Percentiles rank a stretch among this genome's conserved stretches.
Conservation (phyloP, 2,888 invertebrate species). For the Xestoiulus laeticollis region DNA sequence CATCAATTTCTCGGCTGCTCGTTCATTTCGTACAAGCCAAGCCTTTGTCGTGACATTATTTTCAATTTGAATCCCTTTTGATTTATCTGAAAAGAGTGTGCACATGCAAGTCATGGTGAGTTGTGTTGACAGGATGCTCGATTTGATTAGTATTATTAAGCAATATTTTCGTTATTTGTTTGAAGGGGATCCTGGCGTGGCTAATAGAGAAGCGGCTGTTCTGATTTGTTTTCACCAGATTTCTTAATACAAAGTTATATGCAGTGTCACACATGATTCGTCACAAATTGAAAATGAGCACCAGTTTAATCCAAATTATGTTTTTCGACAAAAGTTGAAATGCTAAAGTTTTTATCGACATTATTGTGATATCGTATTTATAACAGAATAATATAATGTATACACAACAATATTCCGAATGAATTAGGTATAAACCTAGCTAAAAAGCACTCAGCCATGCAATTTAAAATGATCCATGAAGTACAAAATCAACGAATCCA, state of each 20-base stretch:
- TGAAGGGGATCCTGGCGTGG: constrained; percentile 16
- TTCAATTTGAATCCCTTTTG: constrained; percentile 38
- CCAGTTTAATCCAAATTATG: too few relatives aligned
- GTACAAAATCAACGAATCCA: too few relatives aligned
- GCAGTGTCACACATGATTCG: not conserved
- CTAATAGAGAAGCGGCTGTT: not conserved
- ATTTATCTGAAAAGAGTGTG: constrained; percentile 18
- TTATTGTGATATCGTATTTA: too few relatives aligned
- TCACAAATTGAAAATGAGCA: not conserved
- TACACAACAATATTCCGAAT: too few relatives aligned
- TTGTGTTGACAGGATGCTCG: constrained; percentile 43
- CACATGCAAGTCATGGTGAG: constrained; percentile 41
- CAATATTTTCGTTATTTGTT: not conserved
- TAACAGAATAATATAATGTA: too few relatives aligned
- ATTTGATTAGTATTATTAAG: constrained; percentile 39
- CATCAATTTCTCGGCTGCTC: not conserved
- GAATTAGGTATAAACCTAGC: too few relatives aligned
- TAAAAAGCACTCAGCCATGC: too few relatives aligned
- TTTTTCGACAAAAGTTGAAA: too few relatives aligned
- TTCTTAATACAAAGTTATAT: not conserved
- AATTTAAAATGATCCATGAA: too few relatives aligned
- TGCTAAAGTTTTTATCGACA: too few relatives aligned
- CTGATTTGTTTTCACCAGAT: not conserved
- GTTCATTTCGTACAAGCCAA: not conserved
- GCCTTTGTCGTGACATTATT: constrained; percentile 41